Evolutionary conservation across 2,797 vertebrate genomes (phyloP), one percentile per base, ranked within the genome.

Genomic region (Sebastes hubbsi): DNA sequence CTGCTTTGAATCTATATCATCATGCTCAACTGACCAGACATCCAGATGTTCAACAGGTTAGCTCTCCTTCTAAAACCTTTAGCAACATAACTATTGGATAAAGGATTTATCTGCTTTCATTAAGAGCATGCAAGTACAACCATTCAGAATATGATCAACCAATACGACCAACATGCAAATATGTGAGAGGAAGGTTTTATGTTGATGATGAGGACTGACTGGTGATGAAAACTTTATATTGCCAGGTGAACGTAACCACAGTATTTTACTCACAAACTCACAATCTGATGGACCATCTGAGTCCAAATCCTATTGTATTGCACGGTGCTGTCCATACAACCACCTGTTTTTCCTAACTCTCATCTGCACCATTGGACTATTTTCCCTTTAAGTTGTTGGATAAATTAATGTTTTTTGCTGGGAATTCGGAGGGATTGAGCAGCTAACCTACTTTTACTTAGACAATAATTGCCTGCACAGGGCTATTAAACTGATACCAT

Each of bases 401-500:
- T 27, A 0, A 18, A 56, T 54, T 1, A 54, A 54, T 38, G 8
- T 29, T 66, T 42, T 62, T 64, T 46, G 4, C 14, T 29, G 30
- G 29, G 30, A 68, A 38, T 72, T 69, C 77, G 25, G 78, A 84
- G 32, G 11, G 78, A 74, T 4, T 65, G 18, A 27, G 74, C 64
- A 61, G 78, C 60, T 87, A 88, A 88, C 84, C 85, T 73, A 82
- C 38, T 89, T 90, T 87, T 77, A 82, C 66, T 80, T 73, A 85
- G 60, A 85, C 63, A 86, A 83, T 74, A 90, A 84, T 60, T 73
- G 75, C 72, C 80, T 82, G 78, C 69, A 67, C 68, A 32, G 70
- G 20, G 55, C 69, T 80, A 73, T 85, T 90, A 79, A 83, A 80
- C 12, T 36, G 67, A 86, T 82, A 82, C 84, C 61, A 79, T 63